These are phyloP conservation scores for Thalassophryne amazonica DNA, from an alignment of 2,797 vertebrate species.

Conservation along the genomic window DNA sequence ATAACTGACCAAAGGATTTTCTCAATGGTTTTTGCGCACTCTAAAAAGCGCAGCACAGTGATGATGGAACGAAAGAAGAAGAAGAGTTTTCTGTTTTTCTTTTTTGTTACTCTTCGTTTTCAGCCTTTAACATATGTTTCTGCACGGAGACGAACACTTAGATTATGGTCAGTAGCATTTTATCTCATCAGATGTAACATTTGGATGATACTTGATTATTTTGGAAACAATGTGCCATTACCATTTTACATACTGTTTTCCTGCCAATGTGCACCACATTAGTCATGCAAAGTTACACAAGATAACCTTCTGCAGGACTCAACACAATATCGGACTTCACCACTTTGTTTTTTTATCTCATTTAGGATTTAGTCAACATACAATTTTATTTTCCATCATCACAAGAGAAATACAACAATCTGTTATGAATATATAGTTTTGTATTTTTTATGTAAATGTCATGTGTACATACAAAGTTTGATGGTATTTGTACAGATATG, in stretches of 20 bases:
- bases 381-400: slow-evolving; percentile 97
- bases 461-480: slow-evolving; percentile 99
- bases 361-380: slow-evolving; percentile 69
- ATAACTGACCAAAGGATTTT: slow-evolving; percentile 94
- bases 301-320: slow-evolving; percentile 67
- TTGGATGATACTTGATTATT: slow-evolving; percentile 74
- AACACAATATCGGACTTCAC: slow-evolving; percentile 68
- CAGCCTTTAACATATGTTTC: slow-evolving; percentile 48
- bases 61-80: slow-evolving; percentile 53
- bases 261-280: slow-evolving; percentile 75
- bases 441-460: slow-evolving; percentile 99
- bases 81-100: slow-evolving; percentile 69
- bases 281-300: slow-evolving; percentile 70
- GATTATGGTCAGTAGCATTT: slow-evolving; percentile 47
- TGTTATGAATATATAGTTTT: slow-evolving; percentile 99
- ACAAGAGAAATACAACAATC: slow-evolving; percentile 98
- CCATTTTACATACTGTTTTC: slow-evolving; percentile 67
- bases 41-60: slow-evolving; percentile 67
- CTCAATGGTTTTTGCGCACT: slow-evolving; percentile 76
- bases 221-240: slow-evolving; percentile 77
- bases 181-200: slow-evolving; percentile 52
- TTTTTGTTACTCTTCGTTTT: slow-evolving; percentile 41
- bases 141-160: slow-evolving; percentile 22
- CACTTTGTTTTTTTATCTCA: slow-evolving; percentile 54
- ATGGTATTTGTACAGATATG: slow-evolving; percentile 99